Base-by-base conservation (phyloP, 2,113 vertebrate species). In the Bolborhynchus lineola region DNA sequence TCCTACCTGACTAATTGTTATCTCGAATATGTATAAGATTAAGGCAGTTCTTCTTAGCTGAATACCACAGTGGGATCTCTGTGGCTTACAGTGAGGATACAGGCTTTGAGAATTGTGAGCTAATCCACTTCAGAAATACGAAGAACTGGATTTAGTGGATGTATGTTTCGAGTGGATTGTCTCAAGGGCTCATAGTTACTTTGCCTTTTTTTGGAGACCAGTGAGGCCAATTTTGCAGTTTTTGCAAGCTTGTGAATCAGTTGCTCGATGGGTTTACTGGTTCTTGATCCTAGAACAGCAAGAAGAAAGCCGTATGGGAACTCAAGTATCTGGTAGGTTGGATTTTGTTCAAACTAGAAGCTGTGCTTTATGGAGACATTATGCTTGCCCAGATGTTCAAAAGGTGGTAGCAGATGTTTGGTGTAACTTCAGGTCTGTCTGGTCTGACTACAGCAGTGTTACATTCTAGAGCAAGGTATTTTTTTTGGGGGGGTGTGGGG, bases 401-500 rank as follows among this genome's bases (percentile, higher is more conserved):
- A 77, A 85, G 42, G 39, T 79, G 31, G 33, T 53, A 63, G 42
- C 75, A 93, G 83, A 65, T 83, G 83, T 80, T 72, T 55, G 0
- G 0, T 47, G n/a, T 62, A 81, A 28, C 28, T 88, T 92, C 31
- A 89, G 44, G n/a, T 77, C 63, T 69, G 6, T 72, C 88, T 80
- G 65, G 26, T 86, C 24, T 86, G 59, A 44, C 21, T 52, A 23
- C 23, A 52, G 37, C 1, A 1, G 9, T 4, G 14, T 13, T 74
- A 19, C 3, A 2, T 76, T 76, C 28, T 55, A 50, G 26, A 72
- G 39, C 29, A 65, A 88, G 49, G 26, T 23, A 23, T 52, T 24
- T 17, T 1, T 35, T 52, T 13, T 4, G 1, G 11, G 1, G 3
- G 0, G 49, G 24, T 50, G 24, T 25, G 10, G 7, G 13, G 2